These are phyloP conservation scores for Lasioglossum marginatum DNA, from an alignment of 2,888 invertebrate species.

Conservation along the genomic window DNA sequence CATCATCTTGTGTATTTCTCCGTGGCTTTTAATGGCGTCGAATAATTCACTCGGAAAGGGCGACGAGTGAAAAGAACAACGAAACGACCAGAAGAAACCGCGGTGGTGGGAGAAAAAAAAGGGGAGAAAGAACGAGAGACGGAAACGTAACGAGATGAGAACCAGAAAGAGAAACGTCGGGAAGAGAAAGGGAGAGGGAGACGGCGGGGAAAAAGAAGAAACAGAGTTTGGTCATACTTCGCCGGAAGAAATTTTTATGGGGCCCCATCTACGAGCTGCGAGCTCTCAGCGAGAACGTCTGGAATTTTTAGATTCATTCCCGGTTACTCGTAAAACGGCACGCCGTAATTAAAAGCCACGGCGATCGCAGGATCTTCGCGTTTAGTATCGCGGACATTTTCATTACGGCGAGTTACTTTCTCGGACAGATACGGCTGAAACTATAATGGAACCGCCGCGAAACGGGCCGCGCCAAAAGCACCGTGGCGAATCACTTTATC, in stretches of 20 bases:
- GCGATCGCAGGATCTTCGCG: constrained; percentile 59
- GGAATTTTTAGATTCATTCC: constrained; percentile 75
- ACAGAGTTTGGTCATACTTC: constrained; percentile 67
- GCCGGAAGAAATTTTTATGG: constrained; percentile 82
- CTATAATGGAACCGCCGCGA: constrained; percentile 17
- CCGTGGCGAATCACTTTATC: constrained; percentile 19
- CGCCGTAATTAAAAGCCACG: constrained; percentile 71
- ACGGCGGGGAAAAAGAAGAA: background rate
- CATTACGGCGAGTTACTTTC: constrained; percentile 52
- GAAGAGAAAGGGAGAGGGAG: background rate
- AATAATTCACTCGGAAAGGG: constrained; percentile 70
- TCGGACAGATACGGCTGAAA: constrained; percentile 40
- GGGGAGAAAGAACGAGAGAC: background rate
- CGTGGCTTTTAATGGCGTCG: constrained; percentile 61
- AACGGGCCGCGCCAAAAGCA: constrained; percentile 3
- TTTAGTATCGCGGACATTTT: constrained; percentile 55
- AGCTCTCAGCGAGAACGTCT: constrained; percentile 71
- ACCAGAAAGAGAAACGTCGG: background rate
- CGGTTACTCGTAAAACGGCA: constrained; percentile 69
- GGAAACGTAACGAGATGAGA: constrained; percentile 18
- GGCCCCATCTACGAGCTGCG: constrained; percentile 66
- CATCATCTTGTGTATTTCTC: constrained; percentile 63
- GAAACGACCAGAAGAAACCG: constrained; percentile 24
- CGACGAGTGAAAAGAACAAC: constrained; percentile 68
- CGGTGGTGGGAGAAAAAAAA: background rate